These are phyloP conservation scores for Calyptommatus sinebrachiatus DNA, from an alignment of 2,113 vertebrate species.

Conservation along the genomic window DNA sequence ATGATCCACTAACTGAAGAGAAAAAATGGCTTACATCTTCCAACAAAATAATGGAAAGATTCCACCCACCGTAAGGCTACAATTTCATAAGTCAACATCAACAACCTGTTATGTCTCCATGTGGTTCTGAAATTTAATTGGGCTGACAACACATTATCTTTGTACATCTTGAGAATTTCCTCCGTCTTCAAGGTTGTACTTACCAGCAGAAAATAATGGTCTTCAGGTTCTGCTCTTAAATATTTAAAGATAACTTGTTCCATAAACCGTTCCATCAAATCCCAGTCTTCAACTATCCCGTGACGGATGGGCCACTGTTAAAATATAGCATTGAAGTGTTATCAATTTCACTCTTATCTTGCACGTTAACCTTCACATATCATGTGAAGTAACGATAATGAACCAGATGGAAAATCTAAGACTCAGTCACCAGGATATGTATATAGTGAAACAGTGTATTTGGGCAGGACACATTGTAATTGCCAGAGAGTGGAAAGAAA, in stretches of 20 bases:
- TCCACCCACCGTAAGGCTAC: no score
- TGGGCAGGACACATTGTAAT: no score
- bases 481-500: no score
- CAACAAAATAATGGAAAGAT: no score
- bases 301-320: constrained; percentile 96
- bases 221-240: constrained; percentile 95
- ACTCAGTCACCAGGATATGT: no score
- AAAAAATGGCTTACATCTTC: no score
- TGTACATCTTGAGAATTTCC: background rate
- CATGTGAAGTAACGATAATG: background rate
- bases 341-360: background rate
- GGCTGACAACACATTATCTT: background rate
- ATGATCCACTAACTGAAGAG: no score
- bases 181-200: constrained; percentile 42
- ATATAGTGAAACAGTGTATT: no score
- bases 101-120: no score
- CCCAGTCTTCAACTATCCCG: constrained; percentile 98
- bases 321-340: background rate
- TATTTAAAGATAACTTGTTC: constrained; percentile 99
- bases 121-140: background rate
- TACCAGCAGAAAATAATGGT: constrained; percentile 98
- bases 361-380: background rate
- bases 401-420: no score
- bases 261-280: constrained; percentile 99
- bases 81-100: no score